Percentiles rank a stretch among this genome's conserved stretches.
Conservation (phyloP, 2,888 invertebrate species). For the Ptilodon capucinus region DNA sequence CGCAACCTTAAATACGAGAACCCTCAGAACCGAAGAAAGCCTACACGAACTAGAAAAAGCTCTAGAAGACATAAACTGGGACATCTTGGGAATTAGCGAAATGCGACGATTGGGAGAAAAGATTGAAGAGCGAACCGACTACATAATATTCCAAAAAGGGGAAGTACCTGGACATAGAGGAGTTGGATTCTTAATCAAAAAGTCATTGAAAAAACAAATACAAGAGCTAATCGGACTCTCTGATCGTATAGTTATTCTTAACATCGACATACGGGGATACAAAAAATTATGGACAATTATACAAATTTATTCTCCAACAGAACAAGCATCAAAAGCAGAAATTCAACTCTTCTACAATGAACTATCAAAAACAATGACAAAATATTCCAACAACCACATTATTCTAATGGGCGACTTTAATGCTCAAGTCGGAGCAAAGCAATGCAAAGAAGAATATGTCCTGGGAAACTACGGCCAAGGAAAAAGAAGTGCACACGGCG, state of each 20-base stretch:
- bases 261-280: neutral
- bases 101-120: constrained; percentile 2
- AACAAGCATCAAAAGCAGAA: neutral
- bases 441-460: neutral
- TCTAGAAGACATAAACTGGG: constrained; percentile 2
- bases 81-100: neutral
- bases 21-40: neutral
- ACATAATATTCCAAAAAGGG: neutral
- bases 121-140: neutral
- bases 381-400: neutral
- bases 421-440: neutral
- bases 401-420: neutral
- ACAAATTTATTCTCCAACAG: constrained; percentile 1
- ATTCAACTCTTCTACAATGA: neutral
- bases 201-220: neutral
- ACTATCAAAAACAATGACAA: neutral
- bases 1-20: neutral
- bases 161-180: neutral
- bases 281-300: constrained; percentile 2
- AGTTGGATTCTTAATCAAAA: constrained; percentile 1
- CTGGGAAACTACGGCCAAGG: neutral
- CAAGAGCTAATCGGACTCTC: neutral
- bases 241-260: neutral
- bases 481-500: neutral
- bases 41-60: constrained; percentile 3